These are phyloP conservation scores for Hydrochoerus hydrochaeris DNA, from an alignment of 2,113 vertebrate species.

Conservation along the genomic window DNA sequence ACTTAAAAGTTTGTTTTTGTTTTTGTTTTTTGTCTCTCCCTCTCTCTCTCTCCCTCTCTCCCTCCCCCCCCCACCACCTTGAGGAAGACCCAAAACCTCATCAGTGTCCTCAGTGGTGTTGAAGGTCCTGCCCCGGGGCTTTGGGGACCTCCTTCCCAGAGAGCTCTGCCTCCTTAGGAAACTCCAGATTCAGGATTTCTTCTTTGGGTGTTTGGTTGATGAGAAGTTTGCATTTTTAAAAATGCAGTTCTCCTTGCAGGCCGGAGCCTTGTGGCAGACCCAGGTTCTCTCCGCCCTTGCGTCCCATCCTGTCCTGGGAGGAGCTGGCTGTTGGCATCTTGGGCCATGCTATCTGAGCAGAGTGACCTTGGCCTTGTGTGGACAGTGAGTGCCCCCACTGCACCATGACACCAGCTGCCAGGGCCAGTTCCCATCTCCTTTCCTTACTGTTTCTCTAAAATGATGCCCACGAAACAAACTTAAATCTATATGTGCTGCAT, in stretches of 20 bases:
- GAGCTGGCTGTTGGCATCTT: background rate
- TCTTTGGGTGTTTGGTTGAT: background rate
- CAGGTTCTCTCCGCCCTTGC: background rate
- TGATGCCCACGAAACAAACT: background rate
- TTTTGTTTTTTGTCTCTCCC: too few species aligned
- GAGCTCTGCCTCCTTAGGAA: background rate
- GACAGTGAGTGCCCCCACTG: too few species aligned
- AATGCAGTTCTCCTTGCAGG: background rate
- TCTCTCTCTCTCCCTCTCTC: background rate
- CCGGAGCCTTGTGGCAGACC: background rate
- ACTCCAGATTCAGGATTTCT: conserved; percentile 1
- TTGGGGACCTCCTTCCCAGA: background rate
- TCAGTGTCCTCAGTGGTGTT: background rate
- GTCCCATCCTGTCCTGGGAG: background rate
- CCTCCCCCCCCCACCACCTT: too few species aligned
- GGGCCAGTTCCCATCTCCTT: too few species aligned
- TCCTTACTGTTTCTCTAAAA: background rate
- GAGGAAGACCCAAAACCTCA: conserved; percentile 28
- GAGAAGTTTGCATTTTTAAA: conserved; percentile 40
- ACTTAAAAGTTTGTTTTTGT: too few species aligned
- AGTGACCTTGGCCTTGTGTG: background rate
- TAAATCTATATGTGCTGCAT: background rate
- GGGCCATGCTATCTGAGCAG: background rate
- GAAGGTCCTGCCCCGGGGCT: background rate
- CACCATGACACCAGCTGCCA: background rate